phyloP scores from a whole-genome alignment of 2,113 vertebrate species.

The Eretmochelys imbricata region DNA sequence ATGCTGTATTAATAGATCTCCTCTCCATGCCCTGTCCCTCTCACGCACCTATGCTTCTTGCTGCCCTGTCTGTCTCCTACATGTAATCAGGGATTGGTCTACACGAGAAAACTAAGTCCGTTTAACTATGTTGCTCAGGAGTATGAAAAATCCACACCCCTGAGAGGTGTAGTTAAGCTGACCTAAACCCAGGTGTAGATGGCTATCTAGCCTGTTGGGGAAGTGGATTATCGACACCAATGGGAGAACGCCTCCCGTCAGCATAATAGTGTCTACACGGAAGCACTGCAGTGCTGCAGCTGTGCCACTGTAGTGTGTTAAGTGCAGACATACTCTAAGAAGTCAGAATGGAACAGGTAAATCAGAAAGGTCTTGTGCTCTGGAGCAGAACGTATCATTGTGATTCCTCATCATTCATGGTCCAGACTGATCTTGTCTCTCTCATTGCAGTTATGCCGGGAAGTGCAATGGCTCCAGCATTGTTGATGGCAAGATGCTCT shows the following conservation, averaged over 20 bases:
- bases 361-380: background rate
- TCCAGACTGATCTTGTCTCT: background rate
- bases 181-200: too few species aligned
- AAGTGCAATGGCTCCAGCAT: conserved; percentile 57
- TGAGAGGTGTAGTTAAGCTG: too few species aligned
- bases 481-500: conserved; percentile 74
- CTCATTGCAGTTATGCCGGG: conserved; percentile 61
- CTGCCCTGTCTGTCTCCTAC: background rate
- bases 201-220: too few species aligned
- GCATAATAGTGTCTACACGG: too few species aligned
- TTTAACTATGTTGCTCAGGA: too few species aligned
- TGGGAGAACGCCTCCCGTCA: too few species aligned
- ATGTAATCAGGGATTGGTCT: background rate
- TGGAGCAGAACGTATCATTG: background rate
- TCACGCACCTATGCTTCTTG: background rate
- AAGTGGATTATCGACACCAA: too few species aligned
- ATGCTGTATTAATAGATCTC: background rate
- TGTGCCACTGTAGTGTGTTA: too few species aligned
- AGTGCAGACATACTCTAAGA: too few species aligned
- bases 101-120: too few species aligned
- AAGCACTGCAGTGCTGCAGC: too few species aligned
- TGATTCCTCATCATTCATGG: background rate
- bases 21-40: background rate
- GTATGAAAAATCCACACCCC: too few species aligned
- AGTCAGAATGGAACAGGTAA: accelerated